These are phyloP conservation scores for Synergus itoensis DNA, from an alignment of 2,888 invertebrate species.

Conservation along the genomic window DNA sequence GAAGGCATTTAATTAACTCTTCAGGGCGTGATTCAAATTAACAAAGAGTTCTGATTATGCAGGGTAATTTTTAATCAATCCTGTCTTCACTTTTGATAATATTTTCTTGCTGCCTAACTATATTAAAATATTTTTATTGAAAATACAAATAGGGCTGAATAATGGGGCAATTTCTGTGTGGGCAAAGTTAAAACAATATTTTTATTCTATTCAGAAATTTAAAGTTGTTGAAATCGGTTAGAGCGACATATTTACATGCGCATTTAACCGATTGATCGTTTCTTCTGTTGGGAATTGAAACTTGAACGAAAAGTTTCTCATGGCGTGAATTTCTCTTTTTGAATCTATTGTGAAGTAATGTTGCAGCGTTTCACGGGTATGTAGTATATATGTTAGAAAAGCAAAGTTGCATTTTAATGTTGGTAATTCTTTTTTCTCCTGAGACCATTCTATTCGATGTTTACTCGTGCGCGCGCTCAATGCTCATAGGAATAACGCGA, in stretches of 20 bases:
- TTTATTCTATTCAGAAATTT: too few species aligned
- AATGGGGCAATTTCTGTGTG: too few species aligned
- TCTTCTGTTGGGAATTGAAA: background rate
- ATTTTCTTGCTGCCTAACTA: too few species aligned
- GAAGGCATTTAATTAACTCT: background rate
- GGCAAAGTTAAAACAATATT: too few species aligned
- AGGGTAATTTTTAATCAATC: too few species aligned
- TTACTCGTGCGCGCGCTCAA: conserved; percentile 48
- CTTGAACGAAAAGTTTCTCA: background rate
- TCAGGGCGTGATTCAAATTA: background rate
- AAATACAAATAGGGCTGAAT: too few species aligned
- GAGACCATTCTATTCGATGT: conserved; percentile 48
- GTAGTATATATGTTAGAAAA: conserved; percentile 25
- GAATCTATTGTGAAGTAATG: background rate
- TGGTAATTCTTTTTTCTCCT: conserved; percentile 41
- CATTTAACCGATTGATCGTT: background rate
- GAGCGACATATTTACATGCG: background rate
- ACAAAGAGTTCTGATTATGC: background rate
- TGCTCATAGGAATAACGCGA: conserved; percentile 38
- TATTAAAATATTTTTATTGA: too few species aligned
- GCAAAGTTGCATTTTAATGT: conserved; percentile 42
- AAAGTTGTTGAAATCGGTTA: background rate
- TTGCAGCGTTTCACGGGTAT: background rate
- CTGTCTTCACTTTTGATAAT: too few species aligned
- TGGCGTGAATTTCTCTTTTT: conserved; percentile 1